Percentiles rank a stretch among this genome's conserved stretches.
These are phyloP conservation scores for Pristionchus arcanus DNA, from an alignment of 2,888 invertebrate species.

Conservation along the genomic window DNA sequence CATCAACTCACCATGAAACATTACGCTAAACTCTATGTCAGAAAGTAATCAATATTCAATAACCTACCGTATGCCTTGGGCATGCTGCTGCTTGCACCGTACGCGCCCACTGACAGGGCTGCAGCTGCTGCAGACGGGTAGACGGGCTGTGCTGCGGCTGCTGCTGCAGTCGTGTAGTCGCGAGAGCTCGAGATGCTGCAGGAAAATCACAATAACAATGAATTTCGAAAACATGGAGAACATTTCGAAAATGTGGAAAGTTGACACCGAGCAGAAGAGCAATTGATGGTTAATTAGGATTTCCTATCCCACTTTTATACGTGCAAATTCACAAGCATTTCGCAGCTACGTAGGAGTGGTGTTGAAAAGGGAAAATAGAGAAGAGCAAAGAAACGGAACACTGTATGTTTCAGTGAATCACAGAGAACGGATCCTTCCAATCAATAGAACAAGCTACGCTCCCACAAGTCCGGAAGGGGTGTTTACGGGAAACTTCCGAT, in stretches of 20 bases:
- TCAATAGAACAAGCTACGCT: no score
- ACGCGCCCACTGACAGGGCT: neutral
- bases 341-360: neutral
- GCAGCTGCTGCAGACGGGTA: conserved; percentile 29
- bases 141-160: neutral
- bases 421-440: no score
- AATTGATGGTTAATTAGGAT: no score
- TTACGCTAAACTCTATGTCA: no score
- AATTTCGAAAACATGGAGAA: no score
- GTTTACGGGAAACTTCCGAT: no score
- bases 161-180: conserved; percentile 4
- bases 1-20: neutral
- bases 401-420: no score
- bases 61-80: conserved; percentile 30
- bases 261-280: no score
- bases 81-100: conserved; percentile 27
- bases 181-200: neutral
- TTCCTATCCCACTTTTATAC: neutral
- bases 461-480: no score
- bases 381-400: no score
- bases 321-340: neutral
- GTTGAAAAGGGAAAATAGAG: neutral
- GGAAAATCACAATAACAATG: neutral
- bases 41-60: neutral
- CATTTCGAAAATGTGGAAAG: no score